These are phyloP conservation scores for Hippoglossus hippoglossus DNA, from an alignment of 2,797 vertebrate genomes.

Conservation along the genomic window DNA sequence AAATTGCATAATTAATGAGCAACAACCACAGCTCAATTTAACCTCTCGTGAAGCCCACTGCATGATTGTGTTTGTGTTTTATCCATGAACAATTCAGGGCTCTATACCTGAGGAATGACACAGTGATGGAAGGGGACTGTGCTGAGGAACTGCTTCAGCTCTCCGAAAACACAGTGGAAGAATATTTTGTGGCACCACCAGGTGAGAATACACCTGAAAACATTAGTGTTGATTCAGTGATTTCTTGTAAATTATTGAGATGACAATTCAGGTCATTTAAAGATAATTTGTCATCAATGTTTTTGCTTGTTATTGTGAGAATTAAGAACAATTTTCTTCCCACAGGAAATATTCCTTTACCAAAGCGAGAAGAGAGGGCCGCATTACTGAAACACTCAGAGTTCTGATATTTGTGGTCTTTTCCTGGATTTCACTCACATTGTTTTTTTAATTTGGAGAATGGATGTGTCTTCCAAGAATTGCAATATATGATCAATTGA, in stretches of 20 bases:
- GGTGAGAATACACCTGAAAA: slow-evolving; percentile 76
- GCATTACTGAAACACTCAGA: slow-evolving; percentile 75
- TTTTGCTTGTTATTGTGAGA: background rate
- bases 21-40: background rate
- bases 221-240: background rate
- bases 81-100: slow-evolving; percentile 73
- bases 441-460: background rate
- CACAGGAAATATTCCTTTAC: slow-evolving; percentile 93
- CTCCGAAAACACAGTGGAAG: slow-evolving; percentile 87
- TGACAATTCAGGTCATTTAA: background rate
- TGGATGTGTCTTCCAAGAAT: background rate
- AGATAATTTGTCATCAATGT: background rate
- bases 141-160: slow-evolving; percentile 87
- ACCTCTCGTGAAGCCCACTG: background rate
- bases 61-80: background rate
- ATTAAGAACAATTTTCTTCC: slow-evolving; percentile 11
- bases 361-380: slow-evolving; percentile 82
- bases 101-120: slow-evolving; percentile 89
- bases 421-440: background rate
- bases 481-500: background rate
- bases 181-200: slow-evolving; percentile 96
- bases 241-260: background rate
- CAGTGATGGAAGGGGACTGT: slow-evolving; percentile 85
- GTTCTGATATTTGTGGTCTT: slow-evolving; percentile 48
- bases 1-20: background rate